Percentiles rank a stretch among this genome's conserved stretches.
Evolutionary conservation across 92 coral and sea anemone genomes (phyloP).

Genomic region (Hydrozoanthus gracilis): DNA sequence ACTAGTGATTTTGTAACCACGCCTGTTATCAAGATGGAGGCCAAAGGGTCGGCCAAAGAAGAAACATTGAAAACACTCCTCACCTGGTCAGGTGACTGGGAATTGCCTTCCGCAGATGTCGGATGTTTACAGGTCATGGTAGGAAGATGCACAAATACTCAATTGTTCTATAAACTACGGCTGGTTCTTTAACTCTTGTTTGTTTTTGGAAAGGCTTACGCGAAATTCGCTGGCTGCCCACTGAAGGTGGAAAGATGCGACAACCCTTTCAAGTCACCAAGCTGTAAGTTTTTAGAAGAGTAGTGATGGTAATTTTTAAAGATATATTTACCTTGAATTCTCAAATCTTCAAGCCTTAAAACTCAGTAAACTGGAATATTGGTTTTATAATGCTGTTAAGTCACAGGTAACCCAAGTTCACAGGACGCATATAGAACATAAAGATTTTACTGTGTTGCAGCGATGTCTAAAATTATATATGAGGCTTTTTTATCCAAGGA

Average conservation of each 20-base stretch:
- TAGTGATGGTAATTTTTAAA: too few relatives aligned
- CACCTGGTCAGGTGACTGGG: constrained; percentile 88
- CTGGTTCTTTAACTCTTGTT: neutral
- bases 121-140: constrained; percentile 81
- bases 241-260: constrained; percentile 67
- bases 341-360: too few relatives aligned
- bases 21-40: constrained; percentile 69
- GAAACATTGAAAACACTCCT: constrained; percentile 8
- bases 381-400: too few relatives aligned
- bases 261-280: constrained; percentile 84
- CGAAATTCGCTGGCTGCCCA: constrained; percentile 88
- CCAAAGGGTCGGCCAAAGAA: constrained; percentile 54
- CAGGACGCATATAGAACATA: too few relatives aligned
- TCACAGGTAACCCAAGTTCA: too few relatives aligned
- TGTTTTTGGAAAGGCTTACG: constrained; percentile 61
- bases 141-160: constrained; percentile 4
- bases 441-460: too few relatives aligned
- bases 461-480: too few relatives aligned
- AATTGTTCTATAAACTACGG: neutral
- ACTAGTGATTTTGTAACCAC: neutral
- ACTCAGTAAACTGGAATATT: too few relatives aligned
- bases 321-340: neutral
- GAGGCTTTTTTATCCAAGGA: too few relatives aligned
- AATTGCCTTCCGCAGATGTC: constrained; percentile 74
- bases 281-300: constrained; percentile 57